A percentile compares a stretch with the other conserved stretches of the same genome.
Evolutionary conservation across 2,113 vertebrate species (phyloP).

Genomic region (Pica pica): DNA sequence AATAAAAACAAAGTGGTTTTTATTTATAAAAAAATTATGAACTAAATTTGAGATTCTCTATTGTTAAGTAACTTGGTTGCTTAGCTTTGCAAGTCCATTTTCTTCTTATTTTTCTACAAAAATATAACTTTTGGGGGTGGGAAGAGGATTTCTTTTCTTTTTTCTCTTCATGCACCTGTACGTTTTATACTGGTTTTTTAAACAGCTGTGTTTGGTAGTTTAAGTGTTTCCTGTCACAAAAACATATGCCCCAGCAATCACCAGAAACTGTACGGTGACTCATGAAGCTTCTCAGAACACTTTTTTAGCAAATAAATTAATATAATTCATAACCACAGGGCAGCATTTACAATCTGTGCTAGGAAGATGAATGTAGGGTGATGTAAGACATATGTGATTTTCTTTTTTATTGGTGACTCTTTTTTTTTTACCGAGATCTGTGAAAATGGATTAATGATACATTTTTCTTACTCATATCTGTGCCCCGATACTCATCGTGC

Average conservation of each 20-base stretch:
- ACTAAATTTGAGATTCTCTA: neutral
- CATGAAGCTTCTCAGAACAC: neutral
- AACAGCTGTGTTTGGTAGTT: neutral
- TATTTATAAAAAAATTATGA: neutral
- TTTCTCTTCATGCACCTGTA: neutral
- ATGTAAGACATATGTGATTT: neutral
- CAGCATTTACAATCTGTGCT: neutral
- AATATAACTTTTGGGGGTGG: fast-evolving
- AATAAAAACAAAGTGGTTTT: neutral
- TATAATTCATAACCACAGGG: neutral
- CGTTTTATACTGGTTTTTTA: neutral
- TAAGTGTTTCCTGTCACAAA: neutral
- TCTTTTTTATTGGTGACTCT: neutral
- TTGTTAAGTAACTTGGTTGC: neutral
- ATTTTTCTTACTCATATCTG: neutral
- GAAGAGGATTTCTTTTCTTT: neutral
- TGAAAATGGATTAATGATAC: neutral
- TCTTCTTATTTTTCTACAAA: neutral
- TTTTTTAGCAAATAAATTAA: neutral
- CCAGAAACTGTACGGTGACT: neutral
- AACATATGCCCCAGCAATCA: neutral
- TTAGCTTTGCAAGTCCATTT: neutral
- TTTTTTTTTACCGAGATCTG: neutral
- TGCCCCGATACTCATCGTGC: neutral
- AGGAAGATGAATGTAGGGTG: neutral